Evolutionary conservation across 2,113 vertebrate genomes (phyloP).

Genomic region (Oryzias woworae): DNA sequence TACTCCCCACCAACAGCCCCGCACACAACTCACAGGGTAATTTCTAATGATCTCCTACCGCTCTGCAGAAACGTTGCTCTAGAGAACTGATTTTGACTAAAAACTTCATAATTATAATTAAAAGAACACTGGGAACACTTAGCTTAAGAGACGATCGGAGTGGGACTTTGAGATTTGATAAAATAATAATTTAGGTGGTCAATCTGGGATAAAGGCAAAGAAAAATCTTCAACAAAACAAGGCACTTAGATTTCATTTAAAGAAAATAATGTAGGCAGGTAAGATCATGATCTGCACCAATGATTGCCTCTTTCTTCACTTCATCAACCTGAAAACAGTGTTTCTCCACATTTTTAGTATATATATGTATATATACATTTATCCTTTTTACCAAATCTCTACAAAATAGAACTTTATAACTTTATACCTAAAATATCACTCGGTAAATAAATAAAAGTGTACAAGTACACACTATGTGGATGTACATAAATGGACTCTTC

Average conservation of each 20-base stretch:
- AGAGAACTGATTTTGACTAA: too few species aligned
- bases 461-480: constrained; percentile 57
- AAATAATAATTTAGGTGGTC: constrained; percentile 32
- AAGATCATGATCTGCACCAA: constrained; percentile 48
- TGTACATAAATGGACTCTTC: constrained; percentile 47
- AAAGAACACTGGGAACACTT: too few species aligned
- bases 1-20: too few species aligned
- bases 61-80: too few species aligned
- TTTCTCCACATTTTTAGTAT: not conserved
- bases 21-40: too few species aligned
- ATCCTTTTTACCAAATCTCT: constrained; percentile 71
- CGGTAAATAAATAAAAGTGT: constrained; percentile 77
- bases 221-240: constrained; percentile 56
- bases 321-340: constrained; percentile 48
- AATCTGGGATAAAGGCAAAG: constrained; percentile 51
- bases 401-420: constrained; percentile 78
- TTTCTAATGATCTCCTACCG: too few species aligned
- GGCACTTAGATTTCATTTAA: constrained; percentile 68
- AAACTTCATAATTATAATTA: too few species aligned
- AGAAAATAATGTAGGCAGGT: constrained; percentile 52
- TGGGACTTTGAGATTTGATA: not conserved
- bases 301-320: constrained; percentile 36
- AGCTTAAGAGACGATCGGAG: too few species aligned
- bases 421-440: constrained; percentile 76
- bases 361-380: constrained; percentile 5